Percentiles rank a stretch among this genome's conserved stretches.
These are phyloP conservation scores for Fulica atra DNA, from an alignment of 2,113 vertebrate species.

Conservation along the genomic window DNA sequence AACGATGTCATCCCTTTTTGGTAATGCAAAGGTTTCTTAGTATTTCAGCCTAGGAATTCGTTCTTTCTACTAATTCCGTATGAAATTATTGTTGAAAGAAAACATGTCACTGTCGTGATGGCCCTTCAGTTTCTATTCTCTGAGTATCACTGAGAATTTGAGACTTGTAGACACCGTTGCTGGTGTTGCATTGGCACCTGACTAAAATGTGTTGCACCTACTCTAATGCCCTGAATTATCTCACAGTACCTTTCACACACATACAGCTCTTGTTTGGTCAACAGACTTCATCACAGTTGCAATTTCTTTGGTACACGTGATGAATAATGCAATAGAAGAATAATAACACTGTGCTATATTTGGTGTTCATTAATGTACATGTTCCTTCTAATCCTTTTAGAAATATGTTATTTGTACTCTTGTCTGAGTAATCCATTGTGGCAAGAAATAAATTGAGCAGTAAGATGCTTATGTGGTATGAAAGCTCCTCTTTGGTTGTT, in stretches of 20 bases:
- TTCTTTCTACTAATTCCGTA: neutral
- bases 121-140: neutral
- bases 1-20: neutral
- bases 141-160: neutral
- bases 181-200: neutral
- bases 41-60: neutral
- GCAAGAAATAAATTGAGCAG: constrained; percentile 11
- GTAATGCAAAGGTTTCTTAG: neutral
- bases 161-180: neutral
- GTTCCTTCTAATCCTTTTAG: constrained; percentile 17
- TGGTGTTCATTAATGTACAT: constrained; percentile 26
- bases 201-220: neutral
- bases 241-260: neutral
- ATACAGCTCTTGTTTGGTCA: neutral
- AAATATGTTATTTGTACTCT: neutral
- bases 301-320: neutral
- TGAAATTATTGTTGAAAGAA: neutral
- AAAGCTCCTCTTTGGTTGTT: constrained; percentile 8
- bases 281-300: neutral
- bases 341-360: constrained; percentile 21
- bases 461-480: neutral
- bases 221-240: neutral
- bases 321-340: constrained; percentile 43
- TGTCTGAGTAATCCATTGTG: constrained; percentile 23
- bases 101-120: neutral